Base-by-base conservation (phyloP, 2,797 vertebrate species). In the Margarornis squamiger region DNA sequence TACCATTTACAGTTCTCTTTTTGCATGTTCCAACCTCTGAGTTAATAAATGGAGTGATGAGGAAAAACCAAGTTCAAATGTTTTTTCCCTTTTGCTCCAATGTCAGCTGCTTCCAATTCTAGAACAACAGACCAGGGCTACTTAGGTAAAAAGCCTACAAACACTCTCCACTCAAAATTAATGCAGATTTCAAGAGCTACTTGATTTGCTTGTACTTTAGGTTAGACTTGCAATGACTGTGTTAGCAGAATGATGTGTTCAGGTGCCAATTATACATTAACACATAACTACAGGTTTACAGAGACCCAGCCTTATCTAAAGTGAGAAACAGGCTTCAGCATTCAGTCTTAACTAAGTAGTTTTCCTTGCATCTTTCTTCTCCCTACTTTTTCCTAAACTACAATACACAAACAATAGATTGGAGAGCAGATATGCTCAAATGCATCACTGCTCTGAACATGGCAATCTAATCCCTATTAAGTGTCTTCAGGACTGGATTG, bases 201-300 rank as follows among this genome's bases (percentile, higher is more conserved):
- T 94, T 71, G 32, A 92, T 93, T 93, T 85, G 34, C 65, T 85
- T 80, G 45, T 80, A 91, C 68, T 91, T 92, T 66, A 78, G 58
- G 79, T 73, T 88, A 90, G 68, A 88, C 46, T 89, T 49, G 55
- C 46, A 84, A 83, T 24, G 32, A 87, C 2, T 75, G 59, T n/a
- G 80, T 87, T 92, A 92, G 73, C 29, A 68, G 68, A 83, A 77
- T 32, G 30, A 54, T 65, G 57, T 7, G 6, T 84, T 78, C 75
- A 78, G 75, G n/a, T 91, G 76, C 46, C 72, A 88, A 68, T 80
- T 93, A 66, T 30, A 87, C 30, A 80, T 86, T 87, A 88, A 83
- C 43, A 70, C 2, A 2, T n/a, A 93, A 92, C 90, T 87, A 73
- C 16, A 84, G 36, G n/a, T 61, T 91, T 89, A 88, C 11, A 78